phyloP scores from a whole-genome alignment of 2,113 vertebrate genomes.

The Tympanuchus pallidicinctus region DNA sequence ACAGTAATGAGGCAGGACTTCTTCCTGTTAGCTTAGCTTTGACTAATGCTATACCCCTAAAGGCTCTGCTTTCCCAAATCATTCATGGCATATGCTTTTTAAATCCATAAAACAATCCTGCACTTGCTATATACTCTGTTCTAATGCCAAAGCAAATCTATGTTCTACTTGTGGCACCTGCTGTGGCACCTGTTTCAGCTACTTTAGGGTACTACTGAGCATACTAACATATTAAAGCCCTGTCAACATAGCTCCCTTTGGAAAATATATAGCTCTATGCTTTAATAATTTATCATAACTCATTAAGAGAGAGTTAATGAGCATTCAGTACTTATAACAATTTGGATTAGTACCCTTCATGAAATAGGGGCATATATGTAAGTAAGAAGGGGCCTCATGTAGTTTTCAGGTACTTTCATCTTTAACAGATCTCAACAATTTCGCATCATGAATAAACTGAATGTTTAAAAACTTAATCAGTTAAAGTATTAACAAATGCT shows the following conservation, averaged over 20 bases:
- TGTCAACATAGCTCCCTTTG: conserved; percentile 46
- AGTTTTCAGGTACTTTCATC: neutral
- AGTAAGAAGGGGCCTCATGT: neutral
- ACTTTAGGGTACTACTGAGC: conserved; percentile 33
- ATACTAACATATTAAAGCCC: conserved; percentile 32
- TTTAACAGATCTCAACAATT: neutral
- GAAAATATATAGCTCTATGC: conserved; percentile 47
- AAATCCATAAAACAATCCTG: neutral
- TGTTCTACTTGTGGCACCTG: conserved; percentile 42
- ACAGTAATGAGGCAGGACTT: neutral
- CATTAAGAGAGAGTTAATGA: conserved; percentile 36
- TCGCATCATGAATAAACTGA: neutral
- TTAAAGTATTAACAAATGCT: neutral
- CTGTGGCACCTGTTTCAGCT: conserved; percentile 53
- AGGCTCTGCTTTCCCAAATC: neutral
- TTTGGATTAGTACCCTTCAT: neutral
- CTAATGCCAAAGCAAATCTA: conserved; percentile 48
- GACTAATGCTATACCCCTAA: neutral
- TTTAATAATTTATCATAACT: conserved; percentile 40
- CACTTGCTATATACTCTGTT: neutral
- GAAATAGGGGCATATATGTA: neutral
- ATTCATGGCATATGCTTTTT: neutral
- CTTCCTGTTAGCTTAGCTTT: neutral
- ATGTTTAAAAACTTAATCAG: neutral
- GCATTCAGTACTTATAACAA: neutral